These are phyloP conservation scores for Phyllopteryx taeniolatus DNA, from an alignment of 2,113 vertebrate species.

Conservation along the genomic window DNA sequence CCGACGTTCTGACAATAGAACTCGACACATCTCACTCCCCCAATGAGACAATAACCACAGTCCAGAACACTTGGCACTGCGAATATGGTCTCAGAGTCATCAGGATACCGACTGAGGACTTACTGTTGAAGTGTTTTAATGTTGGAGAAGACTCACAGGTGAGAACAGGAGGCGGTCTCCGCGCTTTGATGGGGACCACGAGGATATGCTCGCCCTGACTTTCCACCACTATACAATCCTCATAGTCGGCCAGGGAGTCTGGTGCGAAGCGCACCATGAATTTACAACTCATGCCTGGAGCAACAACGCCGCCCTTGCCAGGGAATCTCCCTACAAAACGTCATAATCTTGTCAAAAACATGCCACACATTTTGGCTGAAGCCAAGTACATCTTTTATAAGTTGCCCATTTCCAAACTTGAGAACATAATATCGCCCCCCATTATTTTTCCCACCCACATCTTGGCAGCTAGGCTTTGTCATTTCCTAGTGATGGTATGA, in stretches of 20 bases:
- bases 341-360: not conserved
- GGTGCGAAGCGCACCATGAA: constrained; percentile 85
- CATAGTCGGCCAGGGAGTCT: constrained; percentile 79
- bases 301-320: constrained; percentile 82
- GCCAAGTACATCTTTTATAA: not conserved
- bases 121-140: not conserved
- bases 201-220: constrained; percentile 76
- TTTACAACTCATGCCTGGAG: constrained; percentile 91
- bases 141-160: constrained; percentile 75
- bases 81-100: not conserved
- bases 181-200: constrained; percentile 80
- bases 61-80: constrained; percentile 82
- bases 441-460: no score
- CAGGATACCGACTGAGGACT: not conserved
- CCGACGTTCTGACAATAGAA: constrained; percentile 84
- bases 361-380: not conserved
- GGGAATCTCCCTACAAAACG: constrained; percentile 83
- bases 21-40: constrained; percentile 76
- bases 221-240: constrained; percentile 84
- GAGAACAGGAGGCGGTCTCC: constrained; percentile 81
- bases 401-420: not conserved
- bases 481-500: no score
- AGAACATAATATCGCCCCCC: no score
- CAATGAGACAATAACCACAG: constrained; percentile 86
- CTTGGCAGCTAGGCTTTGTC: no score